These are phyloP conservation scores for Rhadinocentrus ornatus DNA, from an alignment of 2,797 vertebrate genomes.

Conservation along the genomic window DNA sequence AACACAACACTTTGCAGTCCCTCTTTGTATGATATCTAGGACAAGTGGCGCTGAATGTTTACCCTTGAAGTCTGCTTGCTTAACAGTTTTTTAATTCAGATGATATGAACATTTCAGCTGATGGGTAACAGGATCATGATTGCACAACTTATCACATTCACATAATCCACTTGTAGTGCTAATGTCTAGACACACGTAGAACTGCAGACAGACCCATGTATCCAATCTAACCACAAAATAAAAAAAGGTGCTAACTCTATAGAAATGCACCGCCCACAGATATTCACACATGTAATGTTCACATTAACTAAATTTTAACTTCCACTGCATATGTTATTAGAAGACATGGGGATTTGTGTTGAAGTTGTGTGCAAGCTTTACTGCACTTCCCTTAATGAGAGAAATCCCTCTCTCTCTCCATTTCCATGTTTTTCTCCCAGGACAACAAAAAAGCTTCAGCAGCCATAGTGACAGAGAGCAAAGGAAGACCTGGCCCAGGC, in stretches of 20 bases:
- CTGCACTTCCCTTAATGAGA: conserved; percentile 17
- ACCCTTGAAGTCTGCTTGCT: too few relatives aligned
- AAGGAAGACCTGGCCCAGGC: conserved; percentile 78
- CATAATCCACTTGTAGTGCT: conserved; percentile 10
- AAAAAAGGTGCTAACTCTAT: conserved; percentile 11
- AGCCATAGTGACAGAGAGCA: conserved; percentile 82
- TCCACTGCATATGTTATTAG: background rate
- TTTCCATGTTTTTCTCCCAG: conserved; percentile 53
- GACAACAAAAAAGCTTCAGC: conserved; percentile 70
- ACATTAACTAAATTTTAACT: background rate
- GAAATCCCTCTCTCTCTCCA: conserved; percentile 17
- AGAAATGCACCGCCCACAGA: conserved; percentile 23
- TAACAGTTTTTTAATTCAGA: background rate
- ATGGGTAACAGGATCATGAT: background rate
- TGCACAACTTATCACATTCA: conserved; percentile 1
- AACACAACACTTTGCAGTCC: background rate
- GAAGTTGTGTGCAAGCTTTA: background rate
- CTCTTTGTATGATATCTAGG: background rate
- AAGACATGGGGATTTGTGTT: background rate
- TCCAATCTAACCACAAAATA: conserved; percentile 30
- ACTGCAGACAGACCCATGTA: conserved; percentile 8
- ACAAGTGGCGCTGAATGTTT: too few relatives aligned
- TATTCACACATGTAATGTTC: conserved; percentile 36
- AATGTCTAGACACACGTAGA: conserved; percentile 34
- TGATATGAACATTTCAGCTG: background rate